Evolutionary conservation across 2,888 invertebrate genomes (phyloP), one percentile per base, ranked within the genome.

Genomic region (Adelphocoris suturalis): DNA sequence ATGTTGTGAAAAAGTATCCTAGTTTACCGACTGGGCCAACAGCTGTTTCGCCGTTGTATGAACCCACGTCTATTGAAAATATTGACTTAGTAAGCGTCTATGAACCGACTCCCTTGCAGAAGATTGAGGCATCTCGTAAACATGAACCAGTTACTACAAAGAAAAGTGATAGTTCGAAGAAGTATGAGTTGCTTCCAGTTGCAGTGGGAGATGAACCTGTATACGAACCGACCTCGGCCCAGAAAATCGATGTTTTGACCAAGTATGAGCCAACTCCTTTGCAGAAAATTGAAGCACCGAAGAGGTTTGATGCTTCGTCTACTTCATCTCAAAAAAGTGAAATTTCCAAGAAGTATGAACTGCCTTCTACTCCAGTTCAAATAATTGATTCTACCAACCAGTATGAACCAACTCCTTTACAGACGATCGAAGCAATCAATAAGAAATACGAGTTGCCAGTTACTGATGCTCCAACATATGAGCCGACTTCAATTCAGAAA

Each of bases 401-500:
- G 9, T 68, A 23, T 68, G 68, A 68, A 23, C 68, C n/a, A 68
- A 11, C 23, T 5, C 27, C 68, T 0, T 19, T 23, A 7, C 68
- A 23, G 27, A 68, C 19, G 23, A 68, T 23, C 23, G 68, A 68
- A 5, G 68, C 23, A 4, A 37, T 37, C 37, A 19, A 11, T 23
- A 68, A 23, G 23, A 68, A 23, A 23, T 23, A 68, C 23, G 68
- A 68, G 23, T 23, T 23, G 68, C 27, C 68, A 12, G 23, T 27
- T 23, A 68, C 27, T 68, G 68, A 68, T 11, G 27, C 19, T 19
- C 68, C 68, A 23, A 23, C 23, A 9, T 68, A 68, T 23, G 68
- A 68, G 19, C 68, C 68, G 12, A 68, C 68, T 19, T 68, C 68
- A 23, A 68, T 68, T 68, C 68, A 68, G 68, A 68, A 68, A 27